Base-by-base conservation (phyloP, 2,888 invertebrate genomes). In the Lymantria monacha region DNA sequence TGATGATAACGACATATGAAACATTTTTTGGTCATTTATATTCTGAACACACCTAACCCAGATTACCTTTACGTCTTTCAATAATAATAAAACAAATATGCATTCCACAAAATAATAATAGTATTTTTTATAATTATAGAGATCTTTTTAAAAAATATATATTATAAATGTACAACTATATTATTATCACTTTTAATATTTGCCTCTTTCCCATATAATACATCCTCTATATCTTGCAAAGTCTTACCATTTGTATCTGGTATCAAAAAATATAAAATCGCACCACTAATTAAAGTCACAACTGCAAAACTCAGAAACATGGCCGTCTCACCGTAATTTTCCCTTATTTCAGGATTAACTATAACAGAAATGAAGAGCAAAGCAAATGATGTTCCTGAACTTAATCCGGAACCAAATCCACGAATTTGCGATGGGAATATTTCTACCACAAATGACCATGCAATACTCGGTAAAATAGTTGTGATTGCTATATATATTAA, bases 191-290 rank as follows among this genome's bases (percentile, higher is more conserved):
- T 15, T 14, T 15, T 9, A 5, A 15, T 15, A 22, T 22, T 22
- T 9, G 1, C 22, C 22, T 45, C 31, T n/a, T 61, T 63, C 8
- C 47, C 68, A 45, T 70, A 77, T 55, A 78, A 66, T 43, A 55
- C 62, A 59, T 83, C 69, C 94, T 75, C 95, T 92, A 64, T 96
- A 87, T 47, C 95, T 93, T 74, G 93, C 83, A 74, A 96, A 93
- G 86, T 97, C 94, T 76, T 96, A 93, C 65, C 92, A 59, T 73
- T 72, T 0, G 83, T 84, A 44, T 84, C 82, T 10, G 82, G 82
- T 44, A 84, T 53, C 14, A 76, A 57, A 55, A 76, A 81, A 44
- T 54, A 57, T 40, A 83, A 53, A 5, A 66, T 40, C 12, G 74
- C 30, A 15, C 69, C 62, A 42, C 69, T 57, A 14, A 75, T 11